Conservation (phyloP, 1,140 invertebrate species). For the Pogonus chalceus region DNA sequence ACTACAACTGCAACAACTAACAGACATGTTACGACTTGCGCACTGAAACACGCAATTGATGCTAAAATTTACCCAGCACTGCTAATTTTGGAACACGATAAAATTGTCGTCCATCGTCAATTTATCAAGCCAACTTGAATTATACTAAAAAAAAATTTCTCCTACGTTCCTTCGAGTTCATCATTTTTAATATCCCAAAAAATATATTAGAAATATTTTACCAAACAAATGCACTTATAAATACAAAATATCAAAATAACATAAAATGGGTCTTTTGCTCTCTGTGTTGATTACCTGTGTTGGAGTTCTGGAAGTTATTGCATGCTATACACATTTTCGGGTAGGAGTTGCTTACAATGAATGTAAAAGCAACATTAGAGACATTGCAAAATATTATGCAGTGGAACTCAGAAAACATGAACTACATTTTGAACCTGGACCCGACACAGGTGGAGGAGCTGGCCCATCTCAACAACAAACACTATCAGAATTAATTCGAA, state of each 20-base stretch:
- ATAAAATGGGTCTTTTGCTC: constrained; percentile 53
- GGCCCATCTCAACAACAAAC: neutral
- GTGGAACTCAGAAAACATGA: constrained; percentile 14
- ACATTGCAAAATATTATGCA: constrained; percentile 35
- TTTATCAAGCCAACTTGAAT: constrained; percentile 11
- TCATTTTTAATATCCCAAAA: no score
- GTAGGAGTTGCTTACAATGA: constrained; percentile 26
- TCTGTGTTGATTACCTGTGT: constrained; percentile 61
- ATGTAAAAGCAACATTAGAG: constrained; percentile 34
- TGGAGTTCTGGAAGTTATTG: constrained; percentile 55
- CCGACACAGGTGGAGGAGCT: constrained; percentile 13
- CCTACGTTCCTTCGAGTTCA: neutral
- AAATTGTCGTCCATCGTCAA: constrained; percentile 13
- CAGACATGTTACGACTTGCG: no score
- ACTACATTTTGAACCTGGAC: constrained; percentile 20
- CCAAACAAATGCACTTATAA: no score
- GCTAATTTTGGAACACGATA: constrained; percentile 13
- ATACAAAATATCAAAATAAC: no score
- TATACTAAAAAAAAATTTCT: neutral
- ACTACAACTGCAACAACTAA: no score
- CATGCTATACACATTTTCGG: constrained; percentile 44
- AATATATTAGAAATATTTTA: no score
- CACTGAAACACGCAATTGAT: no score
- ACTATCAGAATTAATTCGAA: neutral
- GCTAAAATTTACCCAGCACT: no score